Evolutionary conservation across 2,888 invertebrate genomes (phyloP).

Genomic region (Callyntrura guangdongensis): DNA sequence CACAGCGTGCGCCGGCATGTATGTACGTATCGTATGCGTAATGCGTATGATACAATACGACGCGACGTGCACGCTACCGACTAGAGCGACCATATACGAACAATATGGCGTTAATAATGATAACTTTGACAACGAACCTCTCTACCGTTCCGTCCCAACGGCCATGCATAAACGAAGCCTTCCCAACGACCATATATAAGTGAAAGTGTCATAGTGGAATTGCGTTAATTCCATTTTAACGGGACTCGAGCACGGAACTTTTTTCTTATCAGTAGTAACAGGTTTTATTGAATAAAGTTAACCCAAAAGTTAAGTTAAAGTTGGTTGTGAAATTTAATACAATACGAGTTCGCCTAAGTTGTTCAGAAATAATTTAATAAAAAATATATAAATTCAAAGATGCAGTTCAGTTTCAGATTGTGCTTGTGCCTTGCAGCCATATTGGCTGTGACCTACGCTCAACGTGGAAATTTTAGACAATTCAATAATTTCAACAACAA

Average conservation of each 20-base stretch:
- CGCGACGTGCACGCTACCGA: no score
- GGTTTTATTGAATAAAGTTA: background rate
- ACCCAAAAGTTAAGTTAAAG: slow-evolving; percentile 6
- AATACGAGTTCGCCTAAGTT: slow-evolving; percentile 29
- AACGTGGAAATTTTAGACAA: slow-evolving; percentile 72
- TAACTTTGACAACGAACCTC: no score
- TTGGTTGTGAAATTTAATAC: no score
- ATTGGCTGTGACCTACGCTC: slow-evolving; percentile 54
- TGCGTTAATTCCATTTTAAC: slow-evolving; percentile 67
- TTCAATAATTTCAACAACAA: slow-evolving; percentile 66
- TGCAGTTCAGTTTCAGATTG: slow-evolving; percentile 67
- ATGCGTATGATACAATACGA: no score
- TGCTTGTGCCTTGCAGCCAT: slow-evolving; percentile 71
- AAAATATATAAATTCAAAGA: no score
- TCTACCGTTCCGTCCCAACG: no score
- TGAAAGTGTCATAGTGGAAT: slow-evolving; percentile 65
- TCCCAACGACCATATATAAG: slow-evolving; percentile 67
- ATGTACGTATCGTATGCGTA: no score
- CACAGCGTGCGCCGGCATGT: no score
- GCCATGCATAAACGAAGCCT: no score
- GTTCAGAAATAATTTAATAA: no score
- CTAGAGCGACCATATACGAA: no score
- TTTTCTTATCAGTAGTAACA: slow-evolving; percentile 12
- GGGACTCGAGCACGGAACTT: slow-evolving; percentile 35
- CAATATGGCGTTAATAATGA: no score